Evolutionary conservation across 2,888 invertebrate species (phyloP).

Genomic region (Lepidocyrtinus sp.): DNA sequence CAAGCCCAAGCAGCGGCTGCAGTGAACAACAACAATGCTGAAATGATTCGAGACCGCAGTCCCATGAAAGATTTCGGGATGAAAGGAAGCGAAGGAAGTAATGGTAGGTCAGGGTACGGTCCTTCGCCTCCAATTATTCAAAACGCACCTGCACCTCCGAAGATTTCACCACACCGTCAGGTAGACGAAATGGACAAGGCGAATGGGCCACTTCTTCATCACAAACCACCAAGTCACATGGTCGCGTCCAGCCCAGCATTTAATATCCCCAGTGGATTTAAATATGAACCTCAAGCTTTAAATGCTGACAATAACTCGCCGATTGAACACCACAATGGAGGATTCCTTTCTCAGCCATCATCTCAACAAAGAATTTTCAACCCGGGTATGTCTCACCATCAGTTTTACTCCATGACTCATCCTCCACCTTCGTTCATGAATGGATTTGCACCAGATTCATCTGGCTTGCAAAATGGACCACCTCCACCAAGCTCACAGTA

Average conservation of each 20-base stretch:
- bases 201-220: constrained; percentile 1
- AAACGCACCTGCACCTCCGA: constrained; percentile 53
- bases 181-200: constrained; percentile 42
- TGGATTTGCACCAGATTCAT: constrained; percentile 60
- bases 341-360: constrained; percentile 35
- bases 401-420: constrained; percentile 52
- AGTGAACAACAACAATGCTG: constrained; percentile 48
- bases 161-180: constrained; percentile 48
- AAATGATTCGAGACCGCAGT: constrained; percentile 52
- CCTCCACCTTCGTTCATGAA: constrained; percentile 61
- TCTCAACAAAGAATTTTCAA: constrained; percentile 50
- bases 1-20: constrained; percentile 36
- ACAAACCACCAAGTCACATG: constrained; percentile 45
- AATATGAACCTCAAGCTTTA: constrained; percentile 57
- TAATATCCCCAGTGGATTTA: constrained; percentile 57
- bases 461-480: constrained; percentile 40
- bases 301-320: constrained; percentile 51
- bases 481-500: constrained; percentile 55
- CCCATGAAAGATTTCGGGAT: constrained; percentile 54
- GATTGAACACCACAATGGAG: constrained; percentile 39
- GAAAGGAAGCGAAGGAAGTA: constrained; percentile 48
- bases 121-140: constrained; percentile 55
- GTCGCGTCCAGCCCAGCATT: constrained; percentile 53
- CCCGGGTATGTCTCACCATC: constrained; percentile 29
- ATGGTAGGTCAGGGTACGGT: constrained; percentile 52